These are phyloP conservation scores for Odontomachus brunneus DNA, from an alignment of 1,140 invertebrate genomes.

Conservation along the genomic window DNA sequence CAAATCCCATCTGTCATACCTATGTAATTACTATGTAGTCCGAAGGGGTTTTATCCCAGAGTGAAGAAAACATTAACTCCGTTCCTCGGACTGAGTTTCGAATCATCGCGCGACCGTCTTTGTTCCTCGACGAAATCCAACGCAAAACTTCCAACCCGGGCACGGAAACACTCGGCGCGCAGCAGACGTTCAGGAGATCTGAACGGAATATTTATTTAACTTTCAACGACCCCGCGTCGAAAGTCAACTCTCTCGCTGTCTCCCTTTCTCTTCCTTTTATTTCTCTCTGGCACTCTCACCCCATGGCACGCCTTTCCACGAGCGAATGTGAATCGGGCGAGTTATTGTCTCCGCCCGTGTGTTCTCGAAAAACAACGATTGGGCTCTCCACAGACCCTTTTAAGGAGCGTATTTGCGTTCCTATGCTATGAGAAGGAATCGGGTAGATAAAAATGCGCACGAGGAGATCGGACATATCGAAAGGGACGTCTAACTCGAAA, in stretches of 20 bases:
- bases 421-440: background rate
- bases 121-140: slow-evolving; percentile 29
- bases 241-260: background rate
- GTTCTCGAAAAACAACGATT: slow-evolving; percentile 23
- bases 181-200: slow-evolving; percentile 23
- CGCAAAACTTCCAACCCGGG: background rate
- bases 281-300: too few relatives aligned
- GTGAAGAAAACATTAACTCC: too few relatives aligned
- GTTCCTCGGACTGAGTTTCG: background rate
- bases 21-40: too few relatives aligned
- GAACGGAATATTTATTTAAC: slow-evolving; percentile 53
- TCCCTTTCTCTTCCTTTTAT: too few relatives aligned
- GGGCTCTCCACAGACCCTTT: background rate
- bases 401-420: background rate
- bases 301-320: background rate
- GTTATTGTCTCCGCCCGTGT: slow-evolving; percentile 24
- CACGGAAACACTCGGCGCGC: background rate
- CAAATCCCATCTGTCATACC: too few relatives aligned
- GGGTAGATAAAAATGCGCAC: background rate
- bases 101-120: slow-evolving; percentile 22
- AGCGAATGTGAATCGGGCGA: background rate
- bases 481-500: background rate
- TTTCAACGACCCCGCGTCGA: background rate
- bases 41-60: too few relatives aligned
- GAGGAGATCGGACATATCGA: too few relatives aligned